Base-by-base conservation (phyloP, 2,888 invertebrate genomes). In the Clanis bilineata region DNA sequence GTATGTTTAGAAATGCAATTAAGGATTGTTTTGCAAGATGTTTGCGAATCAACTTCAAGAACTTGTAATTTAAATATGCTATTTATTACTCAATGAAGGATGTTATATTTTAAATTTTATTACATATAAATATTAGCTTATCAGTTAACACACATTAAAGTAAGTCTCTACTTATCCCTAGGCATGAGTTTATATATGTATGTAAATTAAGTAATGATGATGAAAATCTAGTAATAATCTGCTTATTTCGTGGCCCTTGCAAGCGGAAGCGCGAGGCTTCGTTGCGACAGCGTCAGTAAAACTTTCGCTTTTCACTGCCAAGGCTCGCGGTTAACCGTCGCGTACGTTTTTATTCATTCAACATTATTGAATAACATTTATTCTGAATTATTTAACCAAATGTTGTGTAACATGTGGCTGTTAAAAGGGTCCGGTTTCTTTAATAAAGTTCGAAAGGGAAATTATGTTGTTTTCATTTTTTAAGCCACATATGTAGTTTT, bases 231-330 rank as follows among this genome's bases (percentile, higher is more conserved):
- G 12, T 36, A 36, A 12, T 5, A 5, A 36, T 21, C 55, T 43
- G 38, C 61, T 56, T 51, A 22, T 56, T 64, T 61, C 59, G 66
- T 67, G 64, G 71, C 72, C 67, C 61, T 65, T 65, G 64, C 62
- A 65, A 66, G 73, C 76, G 79, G 78, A 76, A 71, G 62, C 70
- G 39, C 25, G 65, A 32, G 32, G 32, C 32, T 2, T 7, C 32
- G 32, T 32, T 32, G 67, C 63, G 61, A 62, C 66, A 73, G 70
- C 76, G 66, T 67, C 71, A 73, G 73, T 72, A 73, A 76, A 80
- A 88, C 90, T 90, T 90, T 89, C 90, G 85, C 88, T 89, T 88
- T 88, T 90, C 90, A 90, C 90, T 90, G 89, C 89, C 90, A 90
- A 90, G 91, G 89, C 88, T 83, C 66, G 73, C 62, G 39, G 55